These are phyloP conservation scores for Coenonympha arcania DNA, from an alignment of 2,888 invertebrate genomes.

Conservation along the genomic window DNA sequence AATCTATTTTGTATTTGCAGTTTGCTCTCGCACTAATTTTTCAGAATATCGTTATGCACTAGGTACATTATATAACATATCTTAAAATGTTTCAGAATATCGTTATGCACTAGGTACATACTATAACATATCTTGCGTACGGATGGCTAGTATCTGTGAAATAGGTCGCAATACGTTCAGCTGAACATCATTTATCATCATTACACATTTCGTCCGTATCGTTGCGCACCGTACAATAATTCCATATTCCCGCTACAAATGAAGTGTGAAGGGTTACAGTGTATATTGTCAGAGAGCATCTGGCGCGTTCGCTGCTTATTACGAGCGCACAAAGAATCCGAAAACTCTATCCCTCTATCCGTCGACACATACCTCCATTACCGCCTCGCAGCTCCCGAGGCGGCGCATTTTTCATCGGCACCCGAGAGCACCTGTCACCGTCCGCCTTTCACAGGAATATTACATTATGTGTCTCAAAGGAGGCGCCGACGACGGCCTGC, in stretches of 20 bases:
- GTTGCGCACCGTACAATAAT: no score
- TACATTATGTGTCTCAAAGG: constrained; percentile 59
- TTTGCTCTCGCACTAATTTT: no score
- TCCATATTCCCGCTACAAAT: not conserved
- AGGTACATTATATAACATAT: no score
- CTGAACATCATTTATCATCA: no score
- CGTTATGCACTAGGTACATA: no score
- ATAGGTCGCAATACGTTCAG: no score
- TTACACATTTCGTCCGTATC: not conserved
- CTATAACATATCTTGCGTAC: no score
- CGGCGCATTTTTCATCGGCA: constrained; percentile 65
- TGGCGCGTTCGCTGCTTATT: constrained; percentile 56
- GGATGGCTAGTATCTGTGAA: no score
- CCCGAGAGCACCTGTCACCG: constrained; percentile 63
- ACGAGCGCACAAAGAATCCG: constrained; percentile 61
- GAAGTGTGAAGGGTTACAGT: not conserved
- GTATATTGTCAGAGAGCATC: constrained; percentile 39
- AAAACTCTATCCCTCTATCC: constrained; percentile 40
- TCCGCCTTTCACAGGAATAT: constrained; percentile 56
- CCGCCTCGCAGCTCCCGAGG: constrained; percentile 58
- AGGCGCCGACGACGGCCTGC: constrained; percentile 19
- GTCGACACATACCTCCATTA: constrained; percentile 63
- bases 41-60: no score
- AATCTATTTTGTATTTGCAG: no score
- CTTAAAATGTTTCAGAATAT: no score